Evolutionary conservation across 2,797 vertebrate genomes (phyloP), one percentile per base, ranked within the genome.

Genomic region (Chelon auratus): DNA sequence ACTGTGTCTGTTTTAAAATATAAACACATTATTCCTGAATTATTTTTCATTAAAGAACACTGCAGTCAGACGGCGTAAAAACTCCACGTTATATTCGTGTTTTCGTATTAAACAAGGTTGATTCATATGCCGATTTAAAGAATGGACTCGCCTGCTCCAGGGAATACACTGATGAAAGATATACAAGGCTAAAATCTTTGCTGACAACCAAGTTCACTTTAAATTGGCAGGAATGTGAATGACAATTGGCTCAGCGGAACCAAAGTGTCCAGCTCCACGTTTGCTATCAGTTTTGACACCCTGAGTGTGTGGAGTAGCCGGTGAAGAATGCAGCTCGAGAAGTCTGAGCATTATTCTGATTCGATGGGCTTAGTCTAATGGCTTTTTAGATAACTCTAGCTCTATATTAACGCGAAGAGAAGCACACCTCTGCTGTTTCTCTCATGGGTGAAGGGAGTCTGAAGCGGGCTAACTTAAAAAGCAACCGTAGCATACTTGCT

Each of bases 111-210:
- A 65, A 42, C 4, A 36, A 26, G 7, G 2, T 0, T 54, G 2
- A 0, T 42, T 54, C 14, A 4, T 30, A 45, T 13, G 83, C 83
- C 85, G 88, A 87, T 20, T 70, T 67, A 1, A 73, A 68, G 62
- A 77, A n/a, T 11, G 0, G 0, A 0, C 50, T 17, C 5, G 0
- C 11, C 3, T 36, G 1, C 68, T 62, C 3, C 2, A 11, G 10
- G 1, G 0, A 5, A 5, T 48, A 0, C 0, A 36, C 9, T 9
- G 0, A 5, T 0, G 1, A 0, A 0, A 9, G 0, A 2, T n/a
- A 20, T 40, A 17, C 0, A 37, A 0, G 0, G 0, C 9, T 0
- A 1, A 0, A 3, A 33, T 7, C 0, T 62, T 36, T 6, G 9
- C 0, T 48, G 0, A 68, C 0, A 56, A 37, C 0, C 1, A 14